Base-by-base conservation (phyloP, 2,888 invertebrate species). In the Parnassius mnemosyne region DNA sequence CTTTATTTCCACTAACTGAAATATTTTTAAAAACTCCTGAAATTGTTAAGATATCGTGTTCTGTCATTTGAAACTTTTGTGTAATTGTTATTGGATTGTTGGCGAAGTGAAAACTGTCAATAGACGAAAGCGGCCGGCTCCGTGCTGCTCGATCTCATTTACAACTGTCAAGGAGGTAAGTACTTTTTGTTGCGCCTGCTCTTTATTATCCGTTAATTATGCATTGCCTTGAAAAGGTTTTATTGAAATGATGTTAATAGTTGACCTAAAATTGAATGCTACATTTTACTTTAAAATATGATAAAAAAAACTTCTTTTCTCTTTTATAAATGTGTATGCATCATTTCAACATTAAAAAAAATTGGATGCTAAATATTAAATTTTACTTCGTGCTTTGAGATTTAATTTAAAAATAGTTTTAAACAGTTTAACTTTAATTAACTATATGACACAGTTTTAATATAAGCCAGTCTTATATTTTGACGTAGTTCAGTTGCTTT, bases 121-220 rank as follows among this genome's bases (percentile, higher is more conserved):
- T 72, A 77, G 75, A 74, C 75, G 73, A 79, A 78, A 56, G 75
- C 80, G 77, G 71, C 74, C 47, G 76, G 74, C 77, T 76, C 68
- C 71, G 65, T 69, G 77, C 76, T 75, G 77, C 76, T 77, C 75
- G 77, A 76, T 79, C 84, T 84, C 83, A 84, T 87, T 87, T 84
- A 79, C 85, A 84, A 84, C 84, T 79, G 81, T 81, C 84, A 83
- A 85, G 82, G 77, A 85, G 74, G 84, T 81, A 77, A 85, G 87
- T 86, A 80, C 76, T 16, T 16, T 16, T 75, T 74, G 78, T 78
- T 76, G 72, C 71, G 80, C 78, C 78, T 78, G 82, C 80, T 82
- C 81, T 84, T 83, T 79, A 78, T 81, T 79, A 82, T 76, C 70
- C 75, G 71, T 71, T 76, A 63, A 63, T 63, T 63, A 63, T 59